Evolutionary conservation across 2,888 invertebrate species (phyloP), one percentile per base, ranked within the genome.

Genomic region (Pyrocoelia pectoralis): DNA sequence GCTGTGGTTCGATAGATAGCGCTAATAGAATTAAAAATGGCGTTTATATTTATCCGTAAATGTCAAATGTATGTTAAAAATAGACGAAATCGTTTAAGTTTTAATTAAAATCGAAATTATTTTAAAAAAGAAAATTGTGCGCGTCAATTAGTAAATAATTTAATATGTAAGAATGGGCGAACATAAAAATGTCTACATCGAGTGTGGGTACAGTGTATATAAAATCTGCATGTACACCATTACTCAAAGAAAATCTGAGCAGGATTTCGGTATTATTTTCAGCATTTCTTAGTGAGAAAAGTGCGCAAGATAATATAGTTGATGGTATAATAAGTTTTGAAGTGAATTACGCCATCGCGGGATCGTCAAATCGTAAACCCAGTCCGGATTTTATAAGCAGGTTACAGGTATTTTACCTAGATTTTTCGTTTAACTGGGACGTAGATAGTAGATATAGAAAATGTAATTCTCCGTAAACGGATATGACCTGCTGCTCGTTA

Each of bases 221-320:
- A 68, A 80, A 77, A 73, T 69, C 77, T 64, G 69, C 76, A 65
- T 81, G 80, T 74, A 73, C 76, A 59, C 76, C 74, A 61, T 69
- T 79, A 59, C 74, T 81, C 61, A 72, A 74, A 68, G 77, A 79
- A 61, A 80, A 81, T 71, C 72, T 75, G 70, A 77, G 79, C 69
- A 73, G 80, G 67, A 79, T 81, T 65, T 74, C 75, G 46, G 80
- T 81, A 69, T 71, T 81, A 66, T 81, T 80, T 74, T 79, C 80
- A 59, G 80, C 81, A 24, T 71, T 73, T 61, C 73, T 81, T 57
- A 73, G 74, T 72, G 80, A 81, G 74, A 75, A 73, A 69, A 66
- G 65, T 50, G 51, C 54, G 49, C 56, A 68, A 58, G 65, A 64
- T 66, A 63, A 65, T 40, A 58, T 55, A n/a, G 69, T 65, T 59